These are phyloP conservation scores for Seira ritae DNA, from an alignment of 2,888 invertebrate genomes.

Conservation along the genomic window DNA sequence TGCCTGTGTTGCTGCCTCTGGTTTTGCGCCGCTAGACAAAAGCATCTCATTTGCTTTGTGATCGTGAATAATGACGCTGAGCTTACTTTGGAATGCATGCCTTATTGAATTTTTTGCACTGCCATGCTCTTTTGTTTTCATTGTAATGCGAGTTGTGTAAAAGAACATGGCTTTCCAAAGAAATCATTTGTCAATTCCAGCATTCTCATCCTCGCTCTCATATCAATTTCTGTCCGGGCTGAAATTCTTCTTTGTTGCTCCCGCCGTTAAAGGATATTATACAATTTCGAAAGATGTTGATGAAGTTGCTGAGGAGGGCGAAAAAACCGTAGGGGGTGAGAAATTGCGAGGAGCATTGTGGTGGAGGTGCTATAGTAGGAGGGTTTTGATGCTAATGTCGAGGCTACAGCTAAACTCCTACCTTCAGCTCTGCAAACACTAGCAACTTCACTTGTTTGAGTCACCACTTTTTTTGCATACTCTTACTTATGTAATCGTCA, in stretches of 20 bases:
- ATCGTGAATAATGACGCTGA: slow-evolving; percentile 4
- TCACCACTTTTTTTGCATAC: not conserved
- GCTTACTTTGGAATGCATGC: slow-evolving; percentile 7
- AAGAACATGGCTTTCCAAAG: not conserved
- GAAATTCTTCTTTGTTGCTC: too few species aligned
- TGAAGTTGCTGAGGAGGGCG: slow-evolving; percentile 11
- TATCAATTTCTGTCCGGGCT: too few species aligned
- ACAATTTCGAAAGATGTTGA: too few species aligned
- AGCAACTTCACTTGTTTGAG: slow-evolving; percentile 16
- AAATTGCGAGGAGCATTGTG: slow-evolving; percentile 26
- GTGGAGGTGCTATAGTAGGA: slow-evolving; percentile 8
- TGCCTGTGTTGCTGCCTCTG: not conserved
- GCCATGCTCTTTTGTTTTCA: not conserved
- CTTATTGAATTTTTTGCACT: not conserved
- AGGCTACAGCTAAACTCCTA: slow-evolving; percentile 1
- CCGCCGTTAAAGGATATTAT: too few species aligned
- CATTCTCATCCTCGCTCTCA: too few species aligned
- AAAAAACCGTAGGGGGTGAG: slow-evolving; percentile 28
- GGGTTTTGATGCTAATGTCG: not conserved
- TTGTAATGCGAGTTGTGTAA: slow-evolving; percentile 12
- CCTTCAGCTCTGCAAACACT: too few species aligned
- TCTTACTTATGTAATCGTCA: not conserved
- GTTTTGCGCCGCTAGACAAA: too few species aligned
- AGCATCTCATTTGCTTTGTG: not conserved
- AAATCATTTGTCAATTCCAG: slow-evolving; percentile 16